phyloP scores from a whole-genome alignment of 2,888 invertebrate genomes.

The Chaetogeoica ovagalla region DNA sequence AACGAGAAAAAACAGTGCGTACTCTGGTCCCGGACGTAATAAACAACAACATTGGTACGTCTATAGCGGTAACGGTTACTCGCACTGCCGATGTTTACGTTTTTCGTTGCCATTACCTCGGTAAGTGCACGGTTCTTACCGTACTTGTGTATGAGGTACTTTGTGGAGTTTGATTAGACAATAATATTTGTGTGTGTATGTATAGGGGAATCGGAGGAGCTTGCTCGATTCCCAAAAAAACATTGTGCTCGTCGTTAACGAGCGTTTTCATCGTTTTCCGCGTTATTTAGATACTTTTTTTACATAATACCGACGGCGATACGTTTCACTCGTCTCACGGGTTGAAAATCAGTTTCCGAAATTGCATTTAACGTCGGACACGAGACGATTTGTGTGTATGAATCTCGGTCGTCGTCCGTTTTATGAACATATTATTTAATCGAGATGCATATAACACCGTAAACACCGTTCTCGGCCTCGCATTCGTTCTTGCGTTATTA shows the following conservation, averaged over 20 bases:
- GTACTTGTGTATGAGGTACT: neutral
- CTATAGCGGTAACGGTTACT: too few relatives aligned
- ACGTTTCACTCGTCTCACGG: neutral
- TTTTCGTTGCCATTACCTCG: too few relatives aligned
- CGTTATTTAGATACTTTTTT: neutral
- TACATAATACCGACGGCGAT: neutral
- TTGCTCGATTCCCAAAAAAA: neutral
- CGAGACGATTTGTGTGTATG: neutral
- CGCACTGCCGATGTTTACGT: slow-evolving; percentile 36
- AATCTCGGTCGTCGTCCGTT: neutral
- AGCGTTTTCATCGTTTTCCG: neutral
- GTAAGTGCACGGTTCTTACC: neutral
- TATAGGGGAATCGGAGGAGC: slow-evolving; percentile 30
- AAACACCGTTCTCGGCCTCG: too few relatives aligned
- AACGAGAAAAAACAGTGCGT: too few relatives aligned
- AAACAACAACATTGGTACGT: too few relatives aligned
- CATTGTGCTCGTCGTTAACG: neutral
- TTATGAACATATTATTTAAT: slow-evolving; percentile 4
- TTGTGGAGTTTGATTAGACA: slow-evolving; percentile 45
- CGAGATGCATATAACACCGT: neutral
- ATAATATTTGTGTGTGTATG: slow-evolving; percentile 3
- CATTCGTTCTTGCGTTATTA: too few relatives aligned
- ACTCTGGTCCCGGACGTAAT: too few relatives aligned
- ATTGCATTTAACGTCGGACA: neutral
- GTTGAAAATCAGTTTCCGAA: neutral